Conservation (phyloP, 1,140 invertebrate genomes). For the Drosophila sucinea region DNA sequence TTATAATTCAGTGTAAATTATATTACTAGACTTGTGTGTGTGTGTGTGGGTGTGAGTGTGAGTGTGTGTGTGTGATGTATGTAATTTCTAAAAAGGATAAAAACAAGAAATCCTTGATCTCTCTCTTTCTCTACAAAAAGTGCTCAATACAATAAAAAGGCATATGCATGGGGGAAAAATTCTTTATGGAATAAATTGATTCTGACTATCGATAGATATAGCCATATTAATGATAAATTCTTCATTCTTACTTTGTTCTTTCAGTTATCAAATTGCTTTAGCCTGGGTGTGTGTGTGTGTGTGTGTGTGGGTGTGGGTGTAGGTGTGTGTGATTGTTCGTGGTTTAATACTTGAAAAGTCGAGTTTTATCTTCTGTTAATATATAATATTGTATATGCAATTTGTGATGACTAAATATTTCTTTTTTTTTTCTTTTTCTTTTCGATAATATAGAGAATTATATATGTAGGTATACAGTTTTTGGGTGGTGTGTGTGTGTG, state of each 20-base stretch:
- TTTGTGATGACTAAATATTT: slow-evolving; percentile 51
- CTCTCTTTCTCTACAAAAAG: slow-evolving; percentile 47
- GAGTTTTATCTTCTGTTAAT: background rate
- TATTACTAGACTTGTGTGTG: slow-evolving; percentile 67
- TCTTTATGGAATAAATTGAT: slow-evolving; percentile 21
- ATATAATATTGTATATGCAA: slow-evolving; percentile 22
- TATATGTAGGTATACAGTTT: background rate
- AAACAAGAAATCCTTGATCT: slow-evolving; percentile 18
- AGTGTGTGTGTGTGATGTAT: background rate
- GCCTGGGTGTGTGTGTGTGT: slow-evolving; percentile 3
- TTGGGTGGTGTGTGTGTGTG: slow-evolving; percentile 6
- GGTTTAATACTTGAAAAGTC: slow-evolving; percentile 52
- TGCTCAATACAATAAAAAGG: slow-evolving; percentile 46
- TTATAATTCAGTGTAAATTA: slow-evolving; percentile 75
- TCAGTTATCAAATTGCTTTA: slow-evolving; percentile 17
- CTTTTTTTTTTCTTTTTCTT: slow-evolving; percentile 24
- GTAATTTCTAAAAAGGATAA: slow-evolving; percentile 14
- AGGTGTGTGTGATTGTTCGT: slow-evolving; percentile 5
- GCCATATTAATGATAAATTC: background rate
- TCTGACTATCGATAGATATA: slow-evolving; percentile 1
- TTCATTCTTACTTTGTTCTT: background rate
- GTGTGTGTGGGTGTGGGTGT: background rate
- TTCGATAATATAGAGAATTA: slow-evolving; percentile 11
- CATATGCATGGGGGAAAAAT: slow-evolving; percentile 44
- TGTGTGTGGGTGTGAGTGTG: slow-evolving; percentile 75